Base-by-base conservation (phyloP, 2,888 invertebrate genomes). In the Ligdia adustata region DNA sequence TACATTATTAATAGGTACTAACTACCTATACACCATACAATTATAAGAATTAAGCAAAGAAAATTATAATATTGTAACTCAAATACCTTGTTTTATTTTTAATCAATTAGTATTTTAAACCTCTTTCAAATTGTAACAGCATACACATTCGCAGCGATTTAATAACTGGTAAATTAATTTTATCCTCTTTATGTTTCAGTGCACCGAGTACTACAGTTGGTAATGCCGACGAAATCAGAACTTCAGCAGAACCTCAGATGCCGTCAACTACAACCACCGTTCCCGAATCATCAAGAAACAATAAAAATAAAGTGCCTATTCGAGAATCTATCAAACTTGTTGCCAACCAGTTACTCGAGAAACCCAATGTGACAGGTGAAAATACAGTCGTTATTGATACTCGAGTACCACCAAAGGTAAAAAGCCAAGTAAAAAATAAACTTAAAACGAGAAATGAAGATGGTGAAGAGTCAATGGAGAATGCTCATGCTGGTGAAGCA, bases 401-500 rank as follows among this genome's bases (percentile, higher is more conserved):
- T 0, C 89, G 93, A 77, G 92, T 93, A 54, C 93, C 93, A 11
- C 93, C 93, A 3, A 93, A 91, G 75, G 69, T 93, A 1, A 93
- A 92, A 71, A 89, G 84, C 40, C 92, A 92, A 69, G 61, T 87
- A 6, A 90, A 89, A 64, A 82, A 83, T 38, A 88, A 79, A 66
- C 69, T 79, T 2, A 88, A 86, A 70, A 85, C 82, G 6, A 80
- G 85, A 54, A 76, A 81, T 27, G 83, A 85, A 29, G 80, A 84
- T 56, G 75, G 66, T 1, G 72, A 79, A 56, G 74, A 77, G 13
- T 48, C 73, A 0, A 4, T 37, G 2, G 92, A 93, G 72, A 88
- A 86, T 53, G 88, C 91, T 3, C 93, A 94, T 65, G 91, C 91
- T 4, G 95, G 95, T 2, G 89, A 94, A 50, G 94, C 94, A 5